Evolutionary conservation across 1,140 invertebrate species (phyloP), one percentile per base, ranked within the genome.

Genomic region (Drosophila setifemur): DNA sequence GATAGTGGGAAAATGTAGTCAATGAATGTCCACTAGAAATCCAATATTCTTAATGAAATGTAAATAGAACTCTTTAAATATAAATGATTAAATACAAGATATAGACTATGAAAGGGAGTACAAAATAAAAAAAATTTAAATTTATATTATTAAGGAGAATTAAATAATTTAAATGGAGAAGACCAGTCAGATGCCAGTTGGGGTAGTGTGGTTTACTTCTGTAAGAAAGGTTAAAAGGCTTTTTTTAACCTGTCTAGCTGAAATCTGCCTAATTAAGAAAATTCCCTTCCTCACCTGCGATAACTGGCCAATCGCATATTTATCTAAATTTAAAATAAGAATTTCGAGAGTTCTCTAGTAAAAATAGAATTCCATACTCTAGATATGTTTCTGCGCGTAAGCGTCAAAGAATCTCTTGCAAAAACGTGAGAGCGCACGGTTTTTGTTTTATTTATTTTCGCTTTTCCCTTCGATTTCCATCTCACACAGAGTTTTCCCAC

Each of bases 281-380:
- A 39, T 26, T 8, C 2, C 5, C 28, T 25, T 23, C 60, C 48
- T 52, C 71, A 79, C 76, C 76, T 79, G 76, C 43, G 25, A 54
- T 79, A 82, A 66, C 49, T 71, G 58, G 28, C 57, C 66, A 66
- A 70, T 75, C 48, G 29, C 26, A 63, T 57, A 63, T 25, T 67
- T 66, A 43, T 66, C 37, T 67, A 66, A 52, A 67, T 50, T 40
- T 66, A 66, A 68, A 53, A 53, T 67, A 67, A 1, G 29, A 50
- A 44, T 33, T 31, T 49, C 9, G 28, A 44, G 39, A 48, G 44
- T 49, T 60, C 23, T 31, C 6, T 8, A 4, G 14, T 60, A 67
- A 60, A 85, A 79, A 86, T 83, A 83, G 79, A 83, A 71, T 83
- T 83, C 79, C 79, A 83, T 79, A 75, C 52, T 72, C 69, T 73